Percentiles rank a stretch among this genome's conserved stretches.
Conservation (phyloP, 2,888 invertebrate genomes). For the Heliothis peltigera region DNA sequence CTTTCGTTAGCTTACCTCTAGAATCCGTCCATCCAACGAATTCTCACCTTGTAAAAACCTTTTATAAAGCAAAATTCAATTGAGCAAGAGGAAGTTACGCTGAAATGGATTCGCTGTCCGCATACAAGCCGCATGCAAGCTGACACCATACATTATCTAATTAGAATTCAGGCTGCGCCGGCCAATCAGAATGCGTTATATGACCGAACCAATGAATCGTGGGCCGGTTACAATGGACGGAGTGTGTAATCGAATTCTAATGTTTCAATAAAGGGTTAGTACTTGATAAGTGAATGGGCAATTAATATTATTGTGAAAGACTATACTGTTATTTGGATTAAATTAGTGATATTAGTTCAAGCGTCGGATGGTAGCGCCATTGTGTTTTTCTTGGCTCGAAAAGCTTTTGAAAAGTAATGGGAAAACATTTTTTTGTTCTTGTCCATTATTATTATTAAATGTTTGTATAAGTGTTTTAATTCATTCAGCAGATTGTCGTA, state of each 20-base stretch:
- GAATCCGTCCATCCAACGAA: no score
- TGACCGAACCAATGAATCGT: slow-evolving; percentile 38
- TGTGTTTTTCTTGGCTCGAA: no score
- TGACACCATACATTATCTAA: slow-evolving; percentile 50
- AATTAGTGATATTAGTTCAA: neutral
- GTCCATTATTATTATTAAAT: no score
- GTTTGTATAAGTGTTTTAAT: no score
- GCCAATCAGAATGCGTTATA: slow-evolving; percentile 48
- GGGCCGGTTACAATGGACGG: slow-evolving; percentile 18
- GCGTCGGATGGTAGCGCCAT: no score
- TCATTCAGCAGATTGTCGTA: no score
- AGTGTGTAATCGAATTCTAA: slow-evolving; percentile 32
- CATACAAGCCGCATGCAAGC: slow-evolving; percentile 44
- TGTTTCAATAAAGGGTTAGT: slow-evolving; percentile 28
- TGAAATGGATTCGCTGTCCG: slow-evolving; percentile 28
- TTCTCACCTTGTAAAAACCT: neutral
- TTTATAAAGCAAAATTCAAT: slow-evolving; percentile 3
- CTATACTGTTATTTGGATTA: neutral
- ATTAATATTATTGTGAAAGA: neutral
- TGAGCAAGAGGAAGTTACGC: slow-evolving; percentile 12
- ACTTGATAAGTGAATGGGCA: slow-evolving; percentile 16
- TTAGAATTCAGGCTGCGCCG: slow-evolving; percentile 48
- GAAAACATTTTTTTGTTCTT: no score
- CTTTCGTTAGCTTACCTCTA: no score
- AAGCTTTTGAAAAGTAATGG: no score